Evolutionary conservation across 1,140 invertebrate species (phyloP).

Genomic region (Caerostris darwini): DNA sequence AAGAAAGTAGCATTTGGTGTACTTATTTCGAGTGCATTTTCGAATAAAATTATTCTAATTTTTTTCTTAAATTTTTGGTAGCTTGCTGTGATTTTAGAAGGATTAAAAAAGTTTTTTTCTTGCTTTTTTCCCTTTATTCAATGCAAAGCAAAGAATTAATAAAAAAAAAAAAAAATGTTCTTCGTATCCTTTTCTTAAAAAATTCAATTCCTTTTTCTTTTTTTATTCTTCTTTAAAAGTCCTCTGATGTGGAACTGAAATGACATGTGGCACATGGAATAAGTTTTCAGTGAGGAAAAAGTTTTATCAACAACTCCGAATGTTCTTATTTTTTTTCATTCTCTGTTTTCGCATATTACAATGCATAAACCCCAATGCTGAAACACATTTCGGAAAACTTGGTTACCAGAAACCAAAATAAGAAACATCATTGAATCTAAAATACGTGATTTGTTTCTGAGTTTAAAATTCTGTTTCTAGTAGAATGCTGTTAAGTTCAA

Average conservation of each 20-base stretch:
- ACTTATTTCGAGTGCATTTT: slow-evolving; percentile 41
- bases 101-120: not conserved
- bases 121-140: slow-evolving; percentile 10
- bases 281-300: slow-evolving; percentile 2
- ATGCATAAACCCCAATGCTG: not conserved
- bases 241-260: slow-evolving; percentile 29
- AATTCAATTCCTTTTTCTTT: not conserved
- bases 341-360: not conserved
- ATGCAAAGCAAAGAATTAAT: slow-evolving; percentile 10
- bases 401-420: not conserved
- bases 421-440: slow-evolving; percentile 5
- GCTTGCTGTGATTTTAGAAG: slow-evolving; percentile 18
- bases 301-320: slow-evolving; percentile 6
- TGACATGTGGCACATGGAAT: slow-evolving; percentile 30
- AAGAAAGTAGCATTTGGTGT: slow-evolving; percentile 58
- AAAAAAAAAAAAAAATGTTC: not conserved
- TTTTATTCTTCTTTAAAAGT: not conserved
- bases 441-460: slow-evolving; percentile 1
- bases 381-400: not conserved
- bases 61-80: not conserved
- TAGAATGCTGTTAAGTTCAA: not conserved
- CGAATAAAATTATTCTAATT: slow-evolving; percentile 51
- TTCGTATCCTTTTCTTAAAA: not conserved
- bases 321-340: not conserved
- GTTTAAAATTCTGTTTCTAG: not conserved